These are phyloP conservation scores for Thomomys bottae DNA, from an alignment of 2,113 vertebrate species.

Conservation along the genomic window DNA sequence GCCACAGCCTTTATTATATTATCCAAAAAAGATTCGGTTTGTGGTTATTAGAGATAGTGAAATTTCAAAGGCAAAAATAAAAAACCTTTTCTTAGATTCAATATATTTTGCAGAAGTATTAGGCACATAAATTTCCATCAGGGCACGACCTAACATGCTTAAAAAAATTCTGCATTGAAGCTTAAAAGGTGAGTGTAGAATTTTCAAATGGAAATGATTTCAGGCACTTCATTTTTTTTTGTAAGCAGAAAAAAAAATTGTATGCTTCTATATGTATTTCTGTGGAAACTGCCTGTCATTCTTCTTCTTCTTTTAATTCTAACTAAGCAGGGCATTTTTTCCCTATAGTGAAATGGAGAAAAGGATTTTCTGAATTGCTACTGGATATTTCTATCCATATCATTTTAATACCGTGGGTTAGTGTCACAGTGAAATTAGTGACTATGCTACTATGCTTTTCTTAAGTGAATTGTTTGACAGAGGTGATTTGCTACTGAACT, in stretches of 20 bases:
- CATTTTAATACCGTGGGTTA: not conserved
- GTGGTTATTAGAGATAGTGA: not conserved
- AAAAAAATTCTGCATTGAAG: conserved; percentile 6
- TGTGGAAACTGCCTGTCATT: not conserved
- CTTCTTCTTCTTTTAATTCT: not conserved
- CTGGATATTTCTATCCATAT: not conserved
- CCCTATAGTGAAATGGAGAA: not conserved
- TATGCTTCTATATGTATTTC: not conserved
- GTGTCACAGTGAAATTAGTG: not conserved
- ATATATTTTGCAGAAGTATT: not conserved
- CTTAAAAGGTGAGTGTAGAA: conserved; percentile 14
- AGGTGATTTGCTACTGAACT: not conserved
- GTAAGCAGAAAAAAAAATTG: not conserved
- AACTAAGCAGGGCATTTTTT: not conserved
- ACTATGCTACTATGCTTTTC: not conserved
- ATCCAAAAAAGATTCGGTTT: not conserved
- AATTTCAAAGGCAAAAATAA: conserved; percentile 53
- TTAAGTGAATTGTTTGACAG: conserved; percentile 43
- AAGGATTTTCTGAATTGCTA: conserved; percentile 48
- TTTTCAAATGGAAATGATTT: conserved; percentile 48
- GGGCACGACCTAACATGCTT: not conserved
- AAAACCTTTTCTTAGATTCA: not conserved
- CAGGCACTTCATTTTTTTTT: conserved; percentile 50
- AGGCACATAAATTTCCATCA: not conserved
- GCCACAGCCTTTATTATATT: not conserved